A percentile compares a stretch with the other conserved stretches of the same genome.
phyloP scores from a whole-genome alignment of 2,888 invertebrate genomes.

The Drosophila helvetica region DNA sequence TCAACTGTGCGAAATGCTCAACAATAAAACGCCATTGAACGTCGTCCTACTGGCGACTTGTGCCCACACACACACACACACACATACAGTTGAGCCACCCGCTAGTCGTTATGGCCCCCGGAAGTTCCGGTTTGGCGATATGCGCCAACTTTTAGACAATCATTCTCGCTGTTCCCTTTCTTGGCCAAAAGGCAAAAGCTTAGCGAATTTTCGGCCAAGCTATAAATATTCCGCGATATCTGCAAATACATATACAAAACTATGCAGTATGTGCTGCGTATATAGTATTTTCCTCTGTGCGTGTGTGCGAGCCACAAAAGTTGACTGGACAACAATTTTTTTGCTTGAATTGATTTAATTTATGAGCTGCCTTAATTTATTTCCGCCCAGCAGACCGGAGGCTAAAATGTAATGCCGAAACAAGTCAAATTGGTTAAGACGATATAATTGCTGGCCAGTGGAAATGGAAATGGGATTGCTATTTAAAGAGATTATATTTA shows the following conservation, averaged over 20 bases:
- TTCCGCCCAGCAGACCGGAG: constrained; percentile 47
- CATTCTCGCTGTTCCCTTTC: constrained; percentile 62
- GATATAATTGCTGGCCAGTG: constrained; percentile 24
- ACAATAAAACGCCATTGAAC: constrained; percentile 74
- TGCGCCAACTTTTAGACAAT: constrained; percentile 79
- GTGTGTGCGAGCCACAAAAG: constrained; percentile 45
- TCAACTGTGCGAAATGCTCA: constrained; percentile 71
- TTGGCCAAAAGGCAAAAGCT: constrained; percentile 71
- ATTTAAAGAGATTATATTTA: no score
- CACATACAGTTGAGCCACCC: constrained; percentile 51
- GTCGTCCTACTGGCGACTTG: constrained; percentile 64
- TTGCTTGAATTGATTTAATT: constrained; percentile 62
- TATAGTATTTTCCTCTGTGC: constrained; percentile 5
- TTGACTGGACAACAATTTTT: constrained; percentile 53
- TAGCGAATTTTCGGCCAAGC: constrained; percentile 57
- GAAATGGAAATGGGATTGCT: background rate
- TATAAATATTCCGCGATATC: constrained; percentile 58
- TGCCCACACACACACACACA: constrained; percentile 9
- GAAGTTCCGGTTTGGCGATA: constrained; percentile 75
- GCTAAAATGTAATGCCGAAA: constrained; percentile 12
- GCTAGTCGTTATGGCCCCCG: constrained; percentile 70
- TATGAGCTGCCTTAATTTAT: constrained; percentile 78
- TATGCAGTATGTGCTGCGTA: no score
- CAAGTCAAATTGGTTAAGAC: constrained; percentile 25
- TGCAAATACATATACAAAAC: constrained; percentile 4